Evolutionary conservation across 2,888 invertebrate genomes (phyloP).

Genomic region (Euphydryas editha): DNA sequence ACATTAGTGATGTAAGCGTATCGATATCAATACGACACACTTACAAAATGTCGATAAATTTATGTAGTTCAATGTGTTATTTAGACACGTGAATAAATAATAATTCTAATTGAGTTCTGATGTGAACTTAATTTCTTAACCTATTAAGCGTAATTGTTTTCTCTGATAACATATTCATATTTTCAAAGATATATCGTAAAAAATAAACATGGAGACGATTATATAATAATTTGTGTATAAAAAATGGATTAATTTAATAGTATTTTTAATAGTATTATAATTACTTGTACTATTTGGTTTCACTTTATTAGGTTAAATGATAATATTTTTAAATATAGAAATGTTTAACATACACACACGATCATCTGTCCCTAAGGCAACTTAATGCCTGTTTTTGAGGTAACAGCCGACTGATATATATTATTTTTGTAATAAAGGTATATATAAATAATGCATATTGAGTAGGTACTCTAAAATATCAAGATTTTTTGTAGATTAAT

Average conservation of each 20-base stretch:
- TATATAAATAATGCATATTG: no score
- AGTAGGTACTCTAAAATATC: no score
- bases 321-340: no score
- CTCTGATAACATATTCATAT: background rate
- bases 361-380: no score
- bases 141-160: background rate
- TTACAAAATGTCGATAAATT: background rate
- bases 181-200: background rate
- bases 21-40: background rate
- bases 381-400: no score
- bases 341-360: no score
- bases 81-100: background rate
- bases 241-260: background rate
- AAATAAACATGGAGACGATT: background rate
- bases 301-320: no score
- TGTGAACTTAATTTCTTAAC: background rate
- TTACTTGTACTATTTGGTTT: no score
- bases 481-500: no score
- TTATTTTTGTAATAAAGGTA: no score
- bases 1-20: conserved; percentile 32
- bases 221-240: background rate
- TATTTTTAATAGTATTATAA: no score
- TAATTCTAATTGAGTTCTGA: background rate
- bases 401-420: no score
- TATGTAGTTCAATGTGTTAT: background rate